Evolutionary conservation across 1,140 invertebrate genomes (phyloP).

Genomic region (Tetraneura akinire): DNA sequence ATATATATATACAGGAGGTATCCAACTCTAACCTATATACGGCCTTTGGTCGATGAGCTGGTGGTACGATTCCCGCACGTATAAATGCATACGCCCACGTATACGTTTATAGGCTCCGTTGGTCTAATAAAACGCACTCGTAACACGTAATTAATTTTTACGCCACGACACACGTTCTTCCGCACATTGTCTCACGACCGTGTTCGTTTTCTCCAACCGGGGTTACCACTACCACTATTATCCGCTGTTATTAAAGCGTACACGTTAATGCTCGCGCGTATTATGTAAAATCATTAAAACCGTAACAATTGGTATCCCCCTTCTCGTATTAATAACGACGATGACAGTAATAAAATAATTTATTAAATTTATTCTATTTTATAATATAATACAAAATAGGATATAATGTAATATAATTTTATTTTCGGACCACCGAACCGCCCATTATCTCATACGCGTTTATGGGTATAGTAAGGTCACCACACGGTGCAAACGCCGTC

Average conservation of each 20-base stretch:
- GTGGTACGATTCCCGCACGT: not conserved
- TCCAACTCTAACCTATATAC: too few species aligned
- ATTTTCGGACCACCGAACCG: too few species aligned
- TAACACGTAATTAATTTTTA: slow-evolving; percentile 35
- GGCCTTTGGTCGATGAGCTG: too few species aligned
- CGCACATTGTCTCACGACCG: not conserved
- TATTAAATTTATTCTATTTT: not conserved
- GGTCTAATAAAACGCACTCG: slow-evolving; percentile 1
- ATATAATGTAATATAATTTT: not conserved
- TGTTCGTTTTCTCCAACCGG: not conserved
- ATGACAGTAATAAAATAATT: too few species aligned
- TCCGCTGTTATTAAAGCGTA: too few species aligned
- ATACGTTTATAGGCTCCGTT: too few species aligned
- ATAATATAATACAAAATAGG: not conserved
- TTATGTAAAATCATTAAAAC: too few species aligned
- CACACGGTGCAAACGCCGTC: not conserved
- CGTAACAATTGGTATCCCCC: too few species aligned
- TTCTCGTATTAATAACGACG: too few species aligned
- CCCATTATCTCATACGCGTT: not conserved
- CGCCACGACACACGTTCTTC: not conserved
- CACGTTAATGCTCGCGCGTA: too few species aligned
- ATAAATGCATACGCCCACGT: not conserved
- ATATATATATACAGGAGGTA: too few species aligned
- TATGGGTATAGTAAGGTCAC: not conserved
- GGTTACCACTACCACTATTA: not conserved